Conservation (phyloP, 2,797 vertebrate species). For the Catamblyrhynchus diadema region DNA sequence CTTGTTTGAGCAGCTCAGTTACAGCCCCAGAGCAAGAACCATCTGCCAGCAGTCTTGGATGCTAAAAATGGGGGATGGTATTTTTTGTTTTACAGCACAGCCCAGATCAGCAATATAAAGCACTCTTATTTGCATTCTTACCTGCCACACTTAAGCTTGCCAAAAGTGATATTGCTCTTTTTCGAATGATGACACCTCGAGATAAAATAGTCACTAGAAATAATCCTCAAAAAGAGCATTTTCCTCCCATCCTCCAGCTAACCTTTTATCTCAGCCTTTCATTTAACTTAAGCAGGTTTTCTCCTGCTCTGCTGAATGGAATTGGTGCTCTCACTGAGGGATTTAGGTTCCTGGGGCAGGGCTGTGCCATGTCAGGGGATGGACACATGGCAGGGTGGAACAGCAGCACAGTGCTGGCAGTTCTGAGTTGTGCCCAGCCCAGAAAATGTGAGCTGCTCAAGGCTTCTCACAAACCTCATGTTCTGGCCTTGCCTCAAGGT, state of each 20-base stretch:
- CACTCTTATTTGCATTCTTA: not conserved
- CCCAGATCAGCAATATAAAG: not conserved
- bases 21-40: not conserved
- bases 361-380: not conserved
- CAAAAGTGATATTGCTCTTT: not conserved
- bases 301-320: not conserved
- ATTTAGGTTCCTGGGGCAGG: not conserved
- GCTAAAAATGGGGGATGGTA: not conserved
- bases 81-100: not conserved
- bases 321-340: not conserved
- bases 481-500: fast-evolving
- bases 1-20: not conserved
- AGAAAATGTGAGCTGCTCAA: fast-evolving
- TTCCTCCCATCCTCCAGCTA: not conserved
- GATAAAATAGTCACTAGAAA: not conserved
- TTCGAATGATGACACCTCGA: not conserved
- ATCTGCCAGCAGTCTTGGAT: not conserved
- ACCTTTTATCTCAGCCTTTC: not conserved
- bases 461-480: not conserved
- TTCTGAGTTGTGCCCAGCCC: not conserved
- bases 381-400: fast-evolving
- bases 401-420: not conserved
- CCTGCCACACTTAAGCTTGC: constrained; percentile 33
- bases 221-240: not conserved
- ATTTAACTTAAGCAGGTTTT: not conserved